A percentile compares a stretch with the other conserved stretches of the same genome.
Conservation (phyloP, 2,797 vertebrate genomes). For the Telmatherina bonti region DNA sequence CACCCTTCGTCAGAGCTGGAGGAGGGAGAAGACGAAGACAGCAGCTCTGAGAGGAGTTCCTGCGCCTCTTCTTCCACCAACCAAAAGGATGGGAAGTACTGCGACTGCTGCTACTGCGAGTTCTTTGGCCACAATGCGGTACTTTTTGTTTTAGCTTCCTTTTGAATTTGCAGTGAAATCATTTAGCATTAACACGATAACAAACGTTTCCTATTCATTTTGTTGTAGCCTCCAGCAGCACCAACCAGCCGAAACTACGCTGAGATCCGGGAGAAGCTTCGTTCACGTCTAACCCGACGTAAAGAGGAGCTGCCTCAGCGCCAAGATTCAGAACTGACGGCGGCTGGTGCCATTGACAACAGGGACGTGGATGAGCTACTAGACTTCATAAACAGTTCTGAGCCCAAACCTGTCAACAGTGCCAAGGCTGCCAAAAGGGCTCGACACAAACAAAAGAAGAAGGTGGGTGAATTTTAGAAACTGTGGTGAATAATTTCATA, state of each 20-base stretch:
- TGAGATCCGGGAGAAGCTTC: conserved; percentile 97
- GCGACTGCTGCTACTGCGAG: conserved; percentile 99
- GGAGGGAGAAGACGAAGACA: conserved; percentile 97
- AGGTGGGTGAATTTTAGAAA: conserved; percentile 75
- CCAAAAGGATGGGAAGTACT: conserved; percentile 99
- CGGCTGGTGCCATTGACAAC: conserved; percentile 87
- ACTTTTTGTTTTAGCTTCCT: conserved; percentile 44
- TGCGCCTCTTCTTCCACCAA: conserved; percentile 97
- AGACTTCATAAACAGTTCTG: conserved; percentile 97
- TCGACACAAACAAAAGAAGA: conserved; percentile 99
- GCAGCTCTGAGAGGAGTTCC: conserved; percentile 97
- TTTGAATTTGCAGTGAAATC: background rate
- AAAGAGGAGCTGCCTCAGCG: conserved; percentile 96
- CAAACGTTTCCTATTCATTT: conserved; percentile 5
- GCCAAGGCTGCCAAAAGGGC: conserved; percentile 98
- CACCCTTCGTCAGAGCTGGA: conserved; percentile 92
- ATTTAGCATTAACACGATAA: background rate
- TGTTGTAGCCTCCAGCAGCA: conserved; percentile 92
- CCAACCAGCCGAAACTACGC: conserved; percentile 98
- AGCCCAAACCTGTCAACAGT: conserved; percentile 95
- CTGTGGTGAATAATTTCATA: background rate
- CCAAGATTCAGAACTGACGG: conserved; percentile 89
- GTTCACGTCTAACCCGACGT: conserved; percentile 93
- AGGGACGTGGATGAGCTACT: conserved; percentile 95
- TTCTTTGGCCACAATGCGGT: conserved; percentile 99